phyloP scores from a whole-genome alignment of 2,888 invertebrate species.

The Hyalella azteca region DNA sequence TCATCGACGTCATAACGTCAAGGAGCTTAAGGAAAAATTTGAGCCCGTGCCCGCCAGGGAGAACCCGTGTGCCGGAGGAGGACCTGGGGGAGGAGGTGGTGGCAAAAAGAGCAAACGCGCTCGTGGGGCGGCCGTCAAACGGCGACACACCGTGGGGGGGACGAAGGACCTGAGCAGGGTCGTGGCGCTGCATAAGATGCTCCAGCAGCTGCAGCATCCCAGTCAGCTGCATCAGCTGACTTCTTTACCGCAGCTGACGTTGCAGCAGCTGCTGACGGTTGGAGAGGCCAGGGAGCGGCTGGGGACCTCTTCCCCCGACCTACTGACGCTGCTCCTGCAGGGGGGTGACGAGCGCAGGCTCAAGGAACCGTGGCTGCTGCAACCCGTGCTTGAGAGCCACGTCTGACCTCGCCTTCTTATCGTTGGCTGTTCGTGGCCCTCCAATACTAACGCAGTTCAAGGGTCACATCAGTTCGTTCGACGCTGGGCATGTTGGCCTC shows the following conservation, averaged over 20 bases:
- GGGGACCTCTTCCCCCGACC: conserved; percentile 49
- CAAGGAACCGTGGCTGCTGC: conserved; percentile 48
- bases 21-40: conserved; percentile 58
- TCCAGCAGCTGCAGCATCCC: conserved; percentile 6
- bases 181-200: conserved; percentile 46
- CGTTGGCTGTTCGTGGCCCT: no score
- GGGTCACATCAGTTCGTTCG: no score
- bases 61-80: background rate
- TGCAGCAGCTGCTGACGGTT: conserved; percentile 24
- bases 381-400: conserved; percentile 56
- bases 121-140: conserved; percentile 68
- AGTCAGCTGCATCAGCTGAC: conserved; percentile 10
- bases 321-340: conserved; percentile 49
- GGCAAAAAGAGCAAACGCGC: conserved; percentile 40
- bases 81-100: conserved; percentile 32
- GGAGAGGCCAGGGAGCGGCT: conserved; percentile 25
- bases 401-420: conserved; percentile 49
- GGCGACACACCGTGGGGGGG: conserved; percentile 90
- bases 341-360: conserved; percentile 48
- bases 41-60: conserved; percentile 40
- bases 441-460: no score
- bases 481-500: no score
- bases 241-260: background rate
- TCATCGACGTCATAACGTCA: conserved; percentile 55
- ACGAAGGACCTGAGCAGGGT: conserved; percentile 75